Evolutionary conservation across 2,888 invertebrate species (phyloP).

Genomic region (Drosophila parthenogenetica): DNA sequence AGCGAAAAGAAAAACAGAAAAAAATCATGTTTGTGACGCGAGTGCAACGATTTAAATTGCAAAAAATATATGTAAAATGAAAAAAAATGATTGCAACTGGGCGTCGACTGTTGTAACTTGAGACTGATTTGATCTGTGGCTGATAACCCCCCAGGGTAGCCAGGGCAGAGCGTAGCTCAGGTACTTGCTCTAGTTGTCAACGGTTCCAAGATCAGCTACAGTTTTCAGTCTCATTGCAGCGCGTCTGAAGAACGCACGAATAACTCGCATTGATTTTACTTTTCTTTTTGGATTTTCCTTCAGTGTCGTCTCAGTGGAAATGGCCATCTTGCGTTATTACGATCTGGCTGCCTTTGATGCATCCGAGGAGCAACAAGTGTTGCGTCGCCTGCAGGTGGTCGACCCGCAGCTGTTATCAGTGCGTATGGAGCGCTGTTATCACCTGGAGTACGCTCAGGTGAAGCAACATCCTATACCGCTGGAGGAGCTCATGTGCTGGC

Average conservation of each 20-base stretch:
- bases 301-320: slow-evolving; percentile 18
- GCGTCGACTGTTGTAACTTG: slow-evolving; percentile 55
- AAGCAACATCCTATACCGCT: slow-evolving; percentile 84
- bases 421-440: slow-evolving; percentile 90
- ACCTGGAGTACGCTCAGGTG: slow-evolving; percentile 87
- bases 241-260: slow-evolving; percentile 35
- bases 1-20: slow-evolving; percentile 36
- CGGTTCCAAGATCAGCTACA: slow-evolving; percentile 29
- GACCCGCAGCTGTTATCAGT: slow-evolving; percentile 48
- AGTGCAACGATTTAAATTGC: slow-evolving; percentile 53
- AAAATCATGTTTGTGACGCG: slow-evolving; percentile 66
- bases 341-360: slow-evolving; percentile 76
- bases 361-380: slow-evolving; percentile 87
- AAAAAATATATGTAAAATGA: not conserved
- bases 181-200: slow-evolving; percentile 53
- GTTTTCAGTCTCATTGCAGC: slow-evolving; percentile 35
- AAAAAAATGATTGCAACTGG: slow-evolving; percentile 6
- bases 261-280: not conserved
- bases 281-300: slow-evolving; percentile 19
- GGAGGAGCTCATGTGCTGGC: slow-evolving; percentile 90
- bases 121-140: slow-evolving; percentile 43
- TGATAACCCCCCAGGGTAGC: slow-evolving; percentile 61
- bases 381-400: slow-evolving; percentile 86
- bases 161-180: slow-evolving; percentile 23
- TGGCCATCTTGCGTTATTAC: slow-evolving; percentile 76